Evolutionary conservation across 2,113 vertebrate genomes (phyloP).

Genomic region (Limanda limanda): DNA sequence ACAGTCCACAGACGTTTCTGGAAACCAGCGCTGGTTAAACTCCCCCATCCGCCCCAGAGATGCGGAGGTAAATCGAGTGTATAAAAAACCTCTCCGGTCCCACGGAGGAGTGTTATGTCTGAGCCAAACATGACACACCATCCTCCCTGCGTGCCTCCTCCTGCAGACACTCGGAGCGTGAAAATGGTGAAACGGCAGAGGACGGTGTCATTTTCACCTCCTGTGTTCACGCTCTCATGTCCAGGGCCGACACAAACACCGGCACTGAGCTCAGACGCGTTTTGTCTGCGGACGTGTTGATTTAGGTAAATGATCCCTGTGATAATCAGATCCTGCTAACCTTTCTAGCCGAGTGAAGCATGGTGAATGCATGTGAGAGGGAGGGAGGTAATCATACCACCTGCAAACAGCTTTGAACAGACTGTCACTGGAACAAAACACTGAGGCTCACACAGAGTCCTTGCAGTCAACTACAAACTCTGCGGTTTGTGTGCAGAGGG

Average conservation of each 20-base stretch:
- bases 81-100: not conserved
- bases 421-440: constrained; percentile 34
- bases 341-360: not conserved
- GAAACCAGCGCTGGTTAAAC: constrained; percentile 15
- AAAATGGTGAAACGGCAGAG: not conserved
- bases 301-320: constrained; percentile 35
- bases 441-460: constrained; percentile 29
- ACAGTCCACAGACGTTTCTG: not conserved
- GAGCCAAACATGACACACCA: constrained; percentile 30
- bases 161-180: not conserved
- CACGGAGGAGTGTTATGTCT: constrained; percentile 29
- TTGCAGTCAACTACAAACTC: constrained; percentile 48
- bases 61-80: not conserved
- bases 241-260: not conserved
- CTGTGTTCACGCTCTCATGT: not conserved
- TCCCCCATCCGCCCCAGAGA: constrained; percentile 14
- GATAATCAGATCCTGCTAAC: constrained; percentile 40
- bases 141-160: constrained; percentile 21
- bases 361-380: constrained; percentile 11
- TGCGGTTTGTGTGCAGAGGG: constrained; percentile 44
- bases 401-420: constrained; percentile 33
- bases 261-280: not conserved
- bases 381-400: constrained; percentile 17
- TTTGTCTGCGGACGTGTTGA: constrained; percentile 21
- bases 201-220: not conserved